A percentile compares a stretch with the other conserved stretches of the same genome.
Evolutionary conservation across 2,113 vertebrate genomes (phyloP).

Genomic region (Poeciliopsis turrubarensis): DNA sequence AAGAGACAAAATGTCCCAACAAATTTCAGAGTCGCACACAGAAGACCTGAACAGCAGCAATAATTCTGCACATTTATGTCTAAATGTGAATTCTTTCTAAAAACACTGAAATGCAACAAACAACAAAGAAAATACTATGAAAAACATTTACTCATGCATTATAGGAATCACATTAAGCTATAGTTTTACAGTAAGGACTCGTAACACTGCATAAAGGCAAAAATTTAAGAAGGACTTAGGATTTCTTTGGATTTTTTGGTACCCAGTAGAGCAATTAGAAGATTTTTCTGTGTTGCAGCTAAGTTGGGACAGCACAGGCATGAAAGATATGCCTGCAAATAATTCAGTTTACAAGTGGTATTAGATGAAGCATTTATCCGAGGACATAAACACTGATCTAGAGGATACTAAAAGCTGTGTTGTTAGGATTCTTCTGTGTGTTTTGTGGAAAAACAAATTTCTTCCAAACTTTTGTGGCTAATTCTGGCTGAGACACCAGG

Average conservation of each 20-base stretch:
- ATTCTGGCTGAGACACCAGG: slow-evolving; percentile 21
- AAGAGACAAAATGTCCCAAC: no score
- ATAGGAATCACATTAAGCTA: background rate
- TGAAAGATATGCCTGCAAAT: background rate
- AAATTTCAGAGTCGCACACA: no score
- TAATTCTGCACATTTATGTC: no score
- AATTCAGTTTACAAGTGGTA: slow-evolving; percentile 27
- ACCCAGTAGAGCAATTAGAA: no score
- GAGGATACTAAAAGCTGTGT: slow-evolving; percentile 5
- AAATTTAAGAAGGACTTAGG: no score
- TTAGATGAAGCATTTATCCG: slow-evolving; percentile 4
- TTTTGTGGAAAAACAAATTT: slow-evolving; percentile 12
- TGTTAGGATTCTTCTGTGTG: background rate
- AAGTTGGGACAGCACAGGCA: background rate
- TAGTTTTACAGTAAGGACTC: background rate
- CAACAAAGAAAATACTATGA: no score
- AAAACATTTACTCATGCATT: no score
- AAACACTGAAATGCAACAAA: no score
- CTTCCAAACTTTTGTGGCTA: slow-evolving; percentile 28
- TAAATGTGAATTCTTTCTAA: background rate
- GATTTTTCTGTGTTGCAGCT: background rate
- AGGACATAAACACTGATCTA: background rate
- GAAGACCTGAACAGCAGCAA: no score
- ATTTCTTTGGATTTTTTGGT: no score
- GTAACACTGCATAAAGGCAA: background rate